Conservation (phyloP, 1,140 invertebrate species). For the Trachymyrmex septentrionalis region DNA sequence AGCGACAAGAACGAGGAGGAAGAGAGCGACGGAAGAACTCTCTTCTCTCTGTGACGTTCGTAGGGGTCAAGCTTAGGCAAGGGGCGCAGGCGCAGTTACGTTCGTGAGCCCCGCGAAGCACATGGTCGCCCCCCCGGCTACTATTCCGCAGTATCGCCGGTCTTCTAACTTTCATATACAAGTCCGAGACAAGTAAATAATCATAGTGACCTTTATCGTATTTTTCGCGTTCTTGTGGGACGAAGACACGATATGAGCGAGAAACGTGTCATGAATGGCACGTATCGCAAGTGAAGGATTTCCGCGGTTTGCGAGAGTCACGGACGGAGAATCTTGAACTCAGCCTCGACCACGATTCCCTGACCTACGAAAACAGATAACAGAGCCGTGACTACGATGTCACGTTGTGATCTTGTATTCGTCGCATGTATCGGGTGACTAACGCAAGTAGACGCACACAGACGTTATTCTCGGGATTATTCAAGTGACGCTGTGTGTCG, state of each 20-base stretch:
- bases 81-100: slow-evolving; percentile 84
- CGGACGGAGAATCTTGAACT: background rate
- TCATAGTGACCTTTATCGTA: slow-evolving; percentile 51
- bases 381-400: background rate
- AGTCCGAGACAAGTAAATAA: slow-evolving; percentile 75
- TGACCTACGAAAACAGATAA: slow-evolving; percentile 51
- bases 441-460: background rate
- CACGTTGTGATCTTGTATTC: slow-evolving; percentile 24
- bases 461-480: background rate
- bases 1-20: slow-evolving; percentile 54
- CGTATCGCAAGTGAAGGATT: background rate
- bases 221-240: background rate
- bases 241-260: background rate
- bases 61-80: slow-evolving; percentile 81
- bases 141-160: slow-evolving; percentile 74
- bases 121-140: slow-evolving; percentile 80
- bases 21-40: slow-evolving; percentile 59
- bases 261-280: background rate
- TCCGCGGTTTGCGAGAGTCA: background rate
- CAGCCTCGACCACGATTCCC: background rate
- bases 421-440: background rate
- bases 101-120: slow-evolving; percentile 82
- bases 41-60: slow-evolving; percentile 72
- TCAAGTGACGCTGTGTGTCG: slow-evolving; percentile 7
- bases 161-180: slow-evolving; percentile 59